Conservation (phyloP, 2,888 invertebrate species). For the Theretra japonica region DNA sequence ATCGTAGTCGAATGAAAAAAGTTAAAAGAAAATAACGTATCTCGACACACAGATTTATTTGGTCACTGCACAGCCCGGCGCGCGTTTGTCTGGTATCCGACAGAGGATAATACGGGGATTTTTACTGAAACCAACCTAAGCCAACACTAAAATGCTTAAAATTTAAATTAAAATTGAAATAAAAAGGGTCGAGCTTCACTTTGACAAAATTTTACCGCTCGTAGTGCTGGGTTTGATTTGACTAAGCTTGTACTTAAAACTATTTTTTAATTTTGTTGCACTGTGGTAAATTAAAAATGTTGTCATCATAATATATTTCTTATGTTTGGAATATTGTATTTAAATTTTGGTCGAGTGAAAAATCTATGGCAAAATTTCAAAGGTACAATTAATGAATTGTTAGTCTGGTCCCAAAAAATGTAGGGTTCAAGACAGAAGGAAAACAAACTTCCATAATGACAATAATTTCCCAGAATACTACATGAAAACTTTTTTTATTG, state of each 20-base stretch:
- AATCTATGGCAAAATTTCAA: too few relatives aligned
- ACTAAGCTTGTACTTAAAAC: conserved; percentile 2
- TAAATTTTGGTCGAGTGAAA: too few relatives aligned
- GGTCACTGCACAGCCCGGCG: conserved; percentile 50
- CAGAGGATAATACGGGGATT: conserved; percentile 71
- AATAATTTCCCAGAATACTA: not conserved
- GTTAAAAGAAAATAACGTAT: not conserved
- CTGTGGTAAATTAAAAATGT: not conserved
- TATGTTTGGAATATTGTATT: too few relatives aligned
- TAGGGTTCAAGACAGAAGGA: not conserved
- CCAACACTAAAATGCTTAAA: conserved; percentile 64
- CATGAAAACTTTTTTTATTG: not conserved
- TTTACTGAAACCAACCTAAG: conserved; percentile 67
- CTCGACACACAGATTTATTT: conserved; percentile 32
- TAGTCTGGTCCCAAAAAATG: too few relatives aligned
- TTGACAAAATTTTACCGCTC: conserved; percentile 9
- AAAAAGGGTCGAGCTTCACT: conserved; percentile 40
- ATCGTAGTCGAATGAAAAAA: not conserved
- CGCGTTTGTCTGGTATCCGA: conserved; percentile 60
- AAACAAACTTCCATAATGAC: not conserved
- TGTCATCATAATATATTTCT: not conserved
- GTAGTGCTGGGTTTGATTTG: conserved; percentile 5
- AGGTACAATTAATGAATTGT: too few relatives aligned
- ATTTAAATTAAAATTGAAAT: conserved; percentile 58
- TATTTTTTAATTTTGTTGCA: not conserved